These are phyloP conservation scores for Tridacna gigas DNA, from an alignment of 2,888 invertebrate species.

Conservation along the genomic window DNA sequence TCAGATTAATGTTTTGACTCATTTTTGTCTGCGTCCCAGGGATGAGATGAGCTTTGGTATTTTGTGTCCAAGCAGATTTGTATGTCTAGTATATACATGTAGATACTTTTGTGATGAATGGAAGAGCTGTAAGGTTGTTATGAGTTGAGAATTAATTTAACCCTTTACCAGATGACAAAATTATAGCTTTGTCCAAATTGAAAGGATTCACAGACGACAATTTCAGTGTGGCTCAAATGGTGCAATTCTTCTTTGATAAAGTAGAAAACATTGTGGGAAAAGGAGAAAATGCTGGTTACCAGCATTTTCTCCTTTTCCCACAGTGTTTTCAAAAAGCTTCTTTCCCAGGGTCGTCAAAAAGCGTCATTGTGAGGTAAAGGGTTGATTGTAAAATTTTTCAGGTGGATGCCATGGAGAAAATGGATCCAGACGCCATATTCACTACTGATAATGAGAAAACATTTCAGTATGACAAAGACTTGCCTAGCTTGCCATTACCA, in stretches of 20 bases:
- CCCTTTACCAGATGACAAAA: too few species aligned
- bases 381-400: not conserved
- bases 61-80: not conserved
- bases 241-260: too few species aligned
- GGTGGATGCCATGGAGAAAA: not conserved
- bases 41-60: not conserved
- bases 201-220: too few species aligned
- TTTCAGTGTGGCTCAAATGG: too few species aligned
- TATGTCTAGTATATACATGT: not conserved
- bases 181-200: too few species aligned
- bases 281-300: too few species aligned
- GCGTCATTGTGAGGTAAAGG: too few species aligned
- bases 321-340: too few species aligned
- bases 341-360: too few species aligned
- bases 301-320: too few species aligned
- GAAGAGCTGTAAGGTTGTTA: not conserved
- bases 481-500: conserved; percentile 87
- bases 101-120: not conserved
- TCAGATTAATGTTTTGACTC: not conserved
- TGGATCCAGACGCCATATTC: conserved; percentile 67
- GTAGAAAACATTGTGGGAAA: too few species aligned
- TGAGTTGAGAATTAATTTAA: too few species aligned
- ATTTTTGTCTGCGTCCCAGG: not conserved
- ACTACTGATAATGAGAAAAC: conserved; percentile 83
- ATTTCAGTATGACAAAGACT: conserved; percentile 86